A percentile compares a stretch with the other conserved stretches of the same genome.
Evolutionary conservation across 2,113 vertebrate species (phyloP).

Genomic region (Agelaius phoeniceus): DNA sequence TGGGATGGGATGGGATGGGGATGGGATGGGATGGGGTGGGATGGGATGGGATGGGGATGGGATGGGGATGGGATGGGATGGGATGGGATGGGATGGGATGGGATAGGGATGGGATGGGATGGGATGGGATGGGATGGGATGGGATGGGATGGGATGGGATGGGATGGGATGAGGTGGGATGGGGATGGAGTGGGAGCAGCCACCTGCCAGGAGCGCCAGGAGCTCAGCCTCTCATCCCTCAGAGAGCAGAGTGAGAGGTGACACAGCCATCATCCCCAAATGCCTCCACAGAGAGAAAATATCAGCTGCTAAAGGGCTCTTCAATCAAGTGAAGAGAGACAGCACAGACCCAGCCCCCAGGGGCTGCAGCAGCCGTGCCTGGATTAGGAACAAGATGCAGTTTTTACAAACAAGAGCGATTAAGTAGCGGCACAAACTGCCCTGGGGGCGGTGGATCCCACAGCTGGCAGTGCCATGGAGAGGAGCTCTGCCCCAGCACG

Average conservation of each 20-base stretch:
- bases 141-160: too few relatives aligned
- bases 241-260: not conserved
- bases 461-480: fast-evolving
- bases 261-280: not conserved
- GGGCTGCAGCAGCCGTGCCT: not conserved
- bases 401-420: not conserved
- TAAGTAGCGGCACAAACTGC: not conserved
- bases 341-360: not conserved
- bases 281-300: not conserved
- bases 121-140: too few relatives aligned
- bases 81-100: too few relatives aligned
- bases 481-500: not conserved
- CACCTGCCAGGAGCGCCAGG: not conserved
- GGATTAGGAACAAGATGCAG: not conserved
- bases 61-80: too few relatives aligned
- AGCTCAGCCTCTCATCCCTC: not conserved
- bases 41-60: too few relatives aligned
- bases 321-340: not conserved
- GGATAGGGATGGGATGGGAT: too few relatives aligned
- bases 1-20: too few relatives aligned
- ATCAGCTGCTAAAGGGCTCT: not conserved
- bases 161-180: too few relatives aligned
- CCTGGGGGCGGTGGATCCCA: fast-evolving
- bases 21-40: too few relatives aligned
- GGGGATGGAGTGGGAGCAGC: not conserved